Conservation (phyloP, 2,888 invertebrate genomes). For the Leptinotarsa haldemani region DNA sequence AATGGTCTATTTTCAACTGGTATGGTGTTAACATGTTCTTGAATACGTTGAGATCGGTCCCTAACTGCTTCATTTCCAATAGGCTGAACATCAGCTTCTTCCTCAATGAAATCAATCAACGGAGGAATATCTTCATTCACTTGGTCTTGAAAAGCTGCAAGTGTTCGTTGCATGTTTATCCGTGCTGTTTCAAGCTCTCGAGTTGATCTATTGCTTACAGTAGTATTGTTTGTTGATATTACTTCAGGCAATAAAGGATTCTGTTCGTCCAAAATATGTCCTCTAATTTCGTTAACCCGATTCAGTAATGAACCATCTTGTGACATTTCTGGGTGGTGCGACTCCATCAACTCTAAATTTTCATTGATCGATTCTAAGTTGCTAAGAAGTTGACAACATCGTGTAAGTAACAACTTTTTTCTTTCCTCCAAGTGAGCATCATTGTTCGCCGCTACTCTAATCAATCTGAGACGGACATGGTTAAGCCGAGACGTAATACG, state of each 20-base stretch:
- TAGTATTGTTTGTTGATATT: not conserved
- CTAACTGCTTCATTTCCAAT: not conserved
- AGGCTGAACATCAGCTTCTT: not conserved
- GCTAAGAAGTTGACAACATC: not conserved
- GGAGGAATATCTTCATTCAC: not conserved
- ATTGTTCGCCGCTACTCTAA: not conserved
- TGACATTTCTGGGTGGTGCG: not conserved
- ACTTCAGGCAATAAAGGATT: conserved; percentile 11
- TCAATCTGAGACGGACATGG: not conserved
- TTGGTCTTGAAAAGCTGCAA: not conserved
- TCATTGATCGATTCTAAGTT: not conserved
- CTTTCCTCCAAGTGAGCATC: not conserved
- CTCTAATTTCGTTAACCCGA: not conserved
- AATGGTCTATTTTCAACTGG: too few relatives aligned
- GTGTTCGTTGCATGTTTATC: not conserved
- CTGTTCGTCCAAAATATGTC: not conserved
- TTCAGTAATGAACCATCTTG: not conserved
- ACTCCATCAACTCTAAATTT: not conserved
- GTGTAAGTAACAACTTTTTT: not conserved
- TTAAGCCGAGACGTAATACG: conserved; percentile 10
- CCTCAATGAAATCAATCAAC: not conserved
- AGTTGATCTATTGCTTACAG: not conserved
- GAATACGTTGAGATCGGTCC: not conserved
- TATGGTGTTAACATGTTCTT: not conserved
- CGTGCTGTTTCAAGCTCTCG: not conserved